phyloP scores from a whole-genome alignment of 2,797 vertebrate genomes.

The Epinephelus awoara region DNA sequence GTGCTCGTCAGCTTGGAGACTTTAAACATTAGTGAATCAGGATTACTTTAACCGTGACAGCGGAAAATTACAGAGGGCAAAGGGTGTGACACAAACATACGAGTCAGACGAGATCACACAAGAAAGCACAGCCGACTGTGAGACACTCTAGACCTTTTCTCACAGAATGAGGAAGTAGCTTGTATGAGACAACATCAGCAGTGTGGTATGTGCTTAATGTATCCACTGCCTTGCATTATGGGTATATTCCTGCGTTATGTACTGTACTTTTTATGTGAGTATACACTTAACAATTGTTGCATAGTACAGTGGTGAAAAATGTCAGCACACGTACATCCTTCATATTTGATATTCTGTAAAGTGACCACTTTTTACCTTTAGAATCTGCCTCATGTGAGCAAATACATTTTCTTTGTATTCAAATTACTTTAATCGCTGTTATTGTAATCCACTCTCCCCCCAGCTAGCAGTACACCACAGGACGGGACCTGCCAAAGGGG shows the following conservation, averaged over 20 bases:
- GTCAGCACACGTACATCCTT: not conserved
- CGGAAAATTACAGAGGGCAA: slow-evolving; percentile 42
- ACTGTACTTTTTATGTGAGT: not conserved
- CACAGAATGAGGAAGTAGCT: slow-evolving; percentile 48
- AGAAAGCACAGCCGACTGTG: slow-evolving; percentile 19
- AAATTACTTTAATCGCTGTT: slow-evolving; percentile 1
- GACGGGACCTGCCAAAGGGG: not conserved
- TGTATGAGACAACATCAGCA: slow-evolving; percentile 13
- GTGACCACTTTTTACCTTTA: not conserved
- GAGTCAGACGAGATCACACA: not conserved
- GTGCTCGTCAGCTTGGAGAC: not conserved
- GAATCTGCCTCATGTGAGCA: not conserved
- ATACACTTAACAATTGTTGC: not conserved
- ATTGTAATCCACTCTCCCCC: not conserved
- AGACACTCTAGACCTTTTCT: slow-evolving; percentile 35
- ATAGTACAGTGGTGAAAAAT: not conserved
- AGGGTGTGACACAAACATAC: slow-evolving; percentile 33
- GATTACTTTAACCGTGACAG: slow-evolving; percentile 28
- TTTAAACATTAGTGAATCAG: slow-evolving; percentile 14
- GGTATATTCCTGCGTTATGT: not conserved
- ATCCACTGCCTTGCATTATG: not conserved
- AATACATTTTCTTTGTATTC: no score
- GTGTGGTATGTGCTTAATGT: not conserved
- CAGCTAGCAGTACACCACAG: slow-evolving; percentile 1
- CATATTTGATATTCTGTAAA: not conserved